Evolutionary conservation across 2,113 vertebrate genomes (phyloP), one percentile per base, ranked within the genome.

Genomic region (Regulus satrapa): DNA sequence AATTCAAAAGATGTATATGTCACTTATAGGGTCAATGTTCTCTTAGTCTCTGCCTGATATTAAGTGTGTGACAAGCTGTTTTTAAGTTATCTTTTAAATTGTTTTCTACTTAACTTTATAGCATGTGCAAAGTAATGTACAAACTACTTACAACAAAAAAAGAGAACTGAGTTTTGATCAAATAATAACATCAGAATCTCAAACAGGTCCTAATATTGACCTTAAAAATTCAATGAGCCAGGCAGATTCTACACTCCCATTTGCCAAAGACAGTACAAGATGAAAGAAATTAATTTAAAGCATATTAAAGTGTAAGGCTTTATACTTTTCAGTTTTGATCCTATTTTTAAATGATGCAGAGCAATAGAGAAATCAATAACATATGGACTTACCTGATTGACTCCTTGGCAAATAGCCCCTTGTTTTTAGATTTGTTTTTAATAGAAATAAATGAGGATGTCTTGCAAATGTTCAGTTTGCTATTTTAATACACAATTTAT

Each of bases 281-380:
- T 55, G 55, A 92, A 96, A 91, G 8, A 73, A 56, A 66, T 66
- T 8, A n/a, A 88, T 91, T 93, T 96, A 92, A 92, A 94, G 25
- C 26, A 90, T 51, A 51, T 66, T 91, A 85, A 91, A 91, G 38
- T 56, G 20, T 9, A 95, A 89, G 56, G 19, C 24, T 93, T 95
- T 94, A 90, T 85, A 67, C n/a, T 78, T 91, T 91, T 84, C 26
- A 12, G 14, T n/a, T 97, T 94, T 94, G 45, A 93, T 92, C 36
- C 5, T 81, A 85, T 87, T 97, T 97, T 96, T 92, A 78, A 88
- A 92, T 52, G 32, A 81, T 56, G 59, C 23, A 67, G 21, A 83
- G 67, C 23, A 82, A 83, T 71, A 80, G 32, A 64, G 18, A 45
- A 95, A 96, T 96, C 88, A 97, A 95, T 56, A 95, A 51, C 81